Conservation (phyloP, 2,888 invertebrate genomes). For the Drosophila meridiana region DNA sequence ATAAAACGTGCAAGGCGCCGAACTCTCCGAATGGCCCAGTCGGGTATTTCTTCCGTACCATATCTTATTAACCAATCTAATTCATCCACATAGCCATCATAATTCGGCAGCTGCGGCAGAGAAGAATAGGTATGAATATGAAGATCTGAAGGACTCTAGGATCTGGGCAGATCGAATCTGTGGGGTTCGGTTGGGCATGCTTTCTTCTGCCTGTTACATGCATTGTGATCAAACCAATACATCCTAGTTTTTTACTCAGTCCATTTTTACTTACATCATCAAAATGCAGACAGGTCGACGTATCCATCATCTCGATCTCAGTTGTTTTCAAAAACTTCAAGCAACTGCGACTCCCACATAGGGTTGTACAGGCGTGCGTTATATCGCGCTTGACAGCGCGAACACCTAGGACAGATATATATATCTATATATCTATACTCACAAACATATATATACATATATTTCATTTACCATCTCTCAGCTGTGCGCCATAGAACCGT, state of each 20-base stretch:
- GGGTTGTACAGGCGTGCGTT: conserved; percentile 40
- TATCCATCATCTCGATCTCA: conserved; percentile 46
- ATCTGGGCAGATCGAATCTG: no score
- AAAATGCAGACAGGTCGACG: conserved; percentile 56
- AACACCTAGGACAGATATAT: conserved; percentile 29
- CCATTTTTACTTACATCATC: conserved; percentile 29
- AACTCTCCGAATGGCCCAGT: no score
- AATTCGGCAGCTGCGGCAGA: no score
- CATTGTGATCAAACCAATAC: no score
- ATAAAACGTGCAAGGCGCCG: no score
- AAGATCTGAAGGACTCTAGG: background rate
- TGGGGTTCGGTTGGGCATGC: background rate
- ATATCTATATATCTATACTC: no score
- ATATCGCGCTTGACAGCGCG: conserved; percentile 61
- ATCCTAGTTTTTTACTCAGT: no score
- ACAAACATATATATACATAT: background rate
- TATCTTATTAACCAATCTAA: no score
- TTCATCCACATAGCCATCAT: no score
- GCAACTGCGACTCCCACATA: conserved; percentile 50
- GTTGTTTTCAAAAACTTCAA: conserved; percentile 43
- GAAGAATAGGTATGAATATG: background rate
- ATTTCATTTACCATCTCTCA: conserved; percentile 88
- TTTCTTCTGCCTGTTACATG: background rate
- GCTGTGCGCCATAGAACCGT: conserved; percentile 89
- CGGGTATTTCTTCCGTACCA: no score